Percentiles rank a stretch among this genome's conserved stretches.
These are phyloP conservation scores for Baccha elongata DNA, from an alignment of 2,888 invertebrate genomes.

Conservation along the genomic window DNA sequence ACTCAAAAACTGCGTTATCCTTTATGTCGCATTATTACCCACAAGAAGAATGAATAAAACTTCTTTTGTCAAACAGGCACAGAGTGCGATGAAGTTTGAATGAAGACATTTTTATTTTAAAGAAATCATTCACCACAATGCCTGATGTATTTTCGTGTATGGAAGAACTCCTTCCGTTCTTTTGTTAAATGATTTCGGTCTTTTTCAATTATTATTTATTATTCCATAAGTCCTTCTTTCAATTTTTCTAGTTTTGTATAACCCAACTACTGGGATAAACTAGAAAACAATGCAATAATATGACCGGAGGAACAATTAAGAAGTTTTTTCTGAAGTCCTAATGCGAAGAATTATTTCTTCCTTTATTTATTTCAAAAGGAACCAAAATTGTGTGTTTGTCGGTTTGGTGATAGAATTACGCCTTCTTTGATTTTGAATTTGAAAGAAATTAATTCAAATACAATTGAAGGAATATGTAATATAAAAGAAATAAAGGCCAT, in stretches of 20 bases:
- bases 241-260: slow-evolving; percentile 30
- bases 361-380: slow-evolving; percentile 5
- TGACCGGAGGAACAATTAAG: slow-evolving; percentile 64
- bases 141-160: slow-evolving; percentile 7
- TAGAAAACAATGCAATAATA: slow-evolving; percentile 50
- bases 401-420: slow-evolving; percentile 73
- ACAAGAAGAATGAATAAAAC: slow-evolving; percentile 36
- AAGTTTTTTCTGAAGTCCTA: slow-evolving; percentile 56
- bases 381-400: not conserved
- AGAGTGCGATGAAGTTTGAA: slow-evolving; percentile 41
- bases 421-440: slow-evolving; percentile 63
- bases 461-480: slow-evolving; percentile 23
- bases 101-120: slow-evolving; percentile 22
- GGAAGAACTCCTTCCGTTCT: slow-evolving; percentile 63
- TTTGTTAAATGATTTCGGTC: slow-evolving; percentile 46
- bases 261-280: slow-evolving; percentile 27
- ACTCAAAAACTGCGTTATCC: slow-evolving; percentile 49
- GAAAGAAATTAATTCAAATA: slow-evolving; percentile 52
- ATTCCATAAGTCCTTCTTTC: slow-evolving; percentile 34
- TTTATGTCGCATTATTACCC: slow-evolving; percentile 52
- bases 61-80: slow-evolving; percentile 38
- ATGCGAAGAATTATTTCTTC: slow-evolving; percentile 42
- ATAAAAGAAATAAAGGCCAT: slow-evolving; percentile 22
- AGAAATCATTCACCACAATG: slow-evolving; percentile 2
- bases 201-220: slow-evolving; percentile 2